phyloP scores from a whole-genome alignment of 2,888 invertebrate genomes.

The Ecdyonurus torrentis region DNA sequence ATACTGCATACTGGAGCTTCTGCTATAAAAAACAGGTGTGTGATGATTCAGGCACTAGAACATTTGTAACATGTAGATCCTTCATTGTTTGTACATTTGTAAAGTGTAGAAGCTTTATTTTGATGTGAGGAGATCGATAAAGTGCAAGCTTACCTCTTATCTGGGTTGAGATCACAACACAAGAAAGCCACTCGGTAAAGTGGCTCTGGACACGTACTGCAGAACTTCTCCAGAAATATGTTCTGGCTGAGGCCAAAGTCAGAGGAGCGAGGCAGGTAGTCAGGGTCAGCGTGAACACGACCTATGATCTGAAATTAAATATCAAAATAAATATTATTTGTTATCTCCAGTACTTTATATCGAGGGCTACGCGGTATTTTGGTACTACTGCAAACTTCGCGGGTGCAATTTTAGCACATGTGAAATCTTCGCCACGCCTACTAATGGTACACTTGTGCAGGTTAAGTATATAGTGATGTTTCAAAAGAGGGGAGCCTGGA shows the following conservation, averaged over 20 bases:
- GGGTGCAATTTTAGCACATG: too few species aligned
- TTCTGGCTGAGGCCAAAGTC: conserved; percentile 86
- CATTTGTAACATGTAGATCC: neutral
- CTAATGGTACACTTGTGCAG: too few species aligned
- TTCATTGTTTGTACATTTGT: neutral
- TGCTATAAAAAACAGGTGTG: too few species aligned
- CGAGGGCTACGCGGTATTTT: too few species aligned
- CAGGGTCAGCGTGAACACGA: conserved; percentile 87
- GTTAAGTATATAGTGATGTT: too few species aligned
- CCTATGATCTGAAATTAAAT: conserved; percentile 84
- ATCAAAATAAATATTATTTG: too few species aligned
- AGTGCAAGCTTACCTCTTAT: conserved; percentile 45
- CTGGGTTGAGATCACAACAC: conserved; percentile 81
- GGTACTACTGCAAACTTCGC: too few species aligned
- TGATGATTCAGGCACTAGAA: neutral
- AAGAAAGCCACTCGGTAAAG: conserved; percentile 78
- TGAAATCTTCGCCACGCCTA: too few species aligned
- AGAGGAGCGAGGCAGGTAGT: conserved; percentile 73
- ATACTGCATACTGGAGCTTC: too few species aligned
- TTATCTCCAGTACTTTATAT: too few species aligned
- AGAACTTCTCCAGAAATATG: conserved; percentile 74
- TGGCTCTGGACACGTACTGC: conserved; percentile 64
- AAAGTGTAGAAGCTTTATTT: neutral
- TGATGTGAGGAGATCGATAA: neutral
- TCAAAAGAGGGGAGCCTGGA: too few species aligned